Percentiles rank a stretch among this genome's conserved stretches.
phyloP scores from a whole-genome alignment of 1,140 invertebrate species.

The Pantala flavescens region DNA sequence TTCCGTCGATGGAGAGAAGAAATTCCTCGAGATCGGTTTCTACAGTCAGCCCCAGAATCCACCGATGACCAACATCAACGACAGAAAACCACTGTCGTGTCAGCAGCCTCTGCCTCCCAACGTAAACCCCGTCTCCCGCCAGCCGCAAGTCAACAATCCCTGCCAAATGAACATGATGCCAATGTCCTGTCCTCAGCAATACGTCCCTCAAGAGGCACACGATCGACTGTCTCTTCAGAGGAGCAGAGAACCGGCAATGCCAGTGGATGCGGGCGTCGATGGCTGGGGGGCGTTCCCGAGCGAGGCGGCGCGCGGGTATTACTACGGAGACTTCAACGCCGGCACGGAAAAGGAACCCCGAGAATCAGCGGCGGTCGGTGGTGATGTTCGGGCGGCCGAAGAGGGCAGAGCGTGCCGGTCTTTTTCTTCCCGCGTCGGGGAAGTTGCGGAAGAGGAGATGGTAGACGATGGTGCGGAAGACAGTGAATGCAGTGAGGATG shows the following conservation, averaged over 20 bases:
- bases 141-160: no score
- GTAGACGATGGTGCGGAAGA: neutral
- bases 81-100: no score
- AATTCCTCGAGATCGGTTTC: neutral
- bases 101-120: no score
- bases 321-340: slow-evolving; percentile 7
- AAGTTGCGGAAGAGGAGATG: neutral
- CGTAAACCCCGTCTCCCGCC: no score
- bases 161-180: no score
- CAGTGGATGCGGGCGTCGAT: neutral
- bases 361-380: neutral
- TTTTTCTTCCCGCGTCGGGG: neutral
- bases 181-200: neutral
- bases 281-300: neutral
- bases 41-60: neutral
- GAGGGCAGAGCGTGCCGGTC: neutral
- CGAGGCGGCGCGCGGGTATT: neutral
- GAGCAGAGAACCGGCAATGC: neutral
- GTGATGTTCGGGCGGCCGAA: neutral
- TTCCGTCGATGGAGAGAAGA: neutral
- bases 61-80: neutral
- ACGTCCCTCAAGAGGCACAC: neutral
- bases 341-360: neutral
- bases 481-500: neutral
- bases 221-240: neutral